phyloP scores from a whole-genome alignment of 2,888 invertebrate species.

The Eucriotettix oculatus region DNA sequence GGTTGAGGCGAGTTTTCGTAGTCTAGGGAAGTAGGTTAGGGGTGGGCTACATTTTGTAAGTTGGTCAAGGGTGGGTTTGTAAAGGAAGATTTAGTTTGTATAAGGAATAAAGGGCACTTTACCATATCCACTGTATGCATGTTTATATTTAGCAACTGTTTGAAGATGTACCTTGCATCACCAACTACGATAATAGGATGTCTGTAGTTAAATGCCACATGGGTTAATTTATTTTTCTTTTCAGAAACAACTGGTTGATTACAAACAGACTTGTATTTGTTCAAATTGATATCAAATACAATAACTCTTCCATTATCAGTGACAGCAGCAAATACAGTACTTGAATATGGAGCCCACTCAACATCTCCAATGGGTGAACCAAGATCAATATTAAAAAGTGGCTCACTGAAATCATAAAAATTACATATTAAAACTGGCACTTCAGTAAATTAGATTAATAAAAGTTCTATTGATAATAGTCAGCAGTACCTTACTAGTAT shows the following conservation, averaged over 20 bases:
- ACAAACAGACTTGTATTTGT: conserved; percentile 31
- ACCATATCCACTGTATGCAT: no score
- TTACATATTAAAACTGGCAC: no score
- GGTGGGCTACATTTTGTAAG: no score
- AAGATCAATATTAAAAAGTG: conserved; percentile 32
- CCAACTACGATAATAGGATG: conserved; percentile 23
- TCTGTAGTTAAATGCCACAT: conserved; percentile 22
- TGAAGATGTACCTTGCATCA: conserved; percentile 25
- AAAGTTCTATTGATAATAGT: not conserved
- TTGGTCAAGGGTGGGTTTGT: no score
- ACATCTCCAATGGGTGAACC: conserved; percentile 31
- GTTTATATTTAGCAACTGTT: no score
- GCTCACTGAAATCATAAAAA: conserved; percentile 19
- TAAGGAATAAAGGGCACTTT: no score
- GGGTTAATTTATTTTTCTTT: conserved; percentile 27
- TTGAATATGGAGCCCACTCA: conserved; percentile 34
- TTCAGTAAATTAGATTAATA: not conserved
- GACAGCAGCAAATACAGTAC: conserved; percentile 34
- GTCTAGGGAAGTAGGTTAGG: no score
- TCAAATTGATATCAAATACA: conserved; percentile 30
- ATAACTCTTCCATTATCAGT: conserved; percentile 29
- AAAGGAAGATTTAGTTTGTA: no score
- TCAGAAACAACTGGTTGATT: conserved; percentile 31
- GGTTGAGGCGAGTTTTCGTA: no score
- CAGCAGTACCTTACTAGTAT: no score